These are phyloP conservation scores for Bos taurus DNA, from an alignment of 2,113 vertebrate species.

Conservation along the genomic window DNA sequence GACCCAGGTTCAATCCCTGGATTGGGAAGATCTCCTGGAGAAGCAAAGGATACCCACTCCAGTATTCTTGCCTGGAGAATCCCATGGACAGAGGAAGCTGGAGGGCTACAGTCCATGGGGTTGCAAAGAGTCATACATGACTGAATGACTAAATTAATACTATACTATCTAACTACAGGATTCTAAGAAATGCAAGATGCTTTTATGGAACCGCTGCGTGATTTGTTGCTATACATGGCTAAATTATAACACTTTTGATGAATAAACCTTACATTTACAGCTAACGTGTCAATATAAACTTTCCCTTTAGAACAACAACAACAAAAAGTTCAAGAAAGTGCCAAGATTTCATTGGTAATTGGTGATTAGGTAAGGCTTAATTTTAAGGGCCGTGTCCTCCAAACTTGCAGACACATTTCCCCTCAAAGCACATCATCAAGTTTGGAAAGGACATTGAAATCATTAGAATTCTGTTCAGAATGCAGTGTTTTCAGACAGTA, in stretches of 20 bases:
- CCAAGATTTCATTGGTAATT: neutral
- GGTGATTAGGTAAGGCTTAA: neutral
- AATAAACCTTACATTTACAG: neutral
- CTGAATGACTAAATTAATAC: neutral
- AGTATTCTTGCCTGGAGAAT: neutral
- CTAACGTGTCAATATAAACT: neutral
- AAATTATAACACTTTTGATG: neutral
- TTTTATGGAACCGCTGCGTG: neutral
- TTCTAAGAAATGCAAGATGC: neutral
- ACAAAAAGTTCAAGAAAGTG: neutral
- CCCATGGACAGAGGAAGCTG: neutral
- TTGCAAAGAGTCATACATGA: neutral
- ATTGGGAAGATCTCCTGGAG: neutral
- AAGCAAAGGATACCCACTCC: neutral
- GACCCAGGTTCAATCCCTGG: neutral
- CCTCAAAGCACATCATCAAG: neutral
- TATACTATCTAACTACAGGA: neutral
- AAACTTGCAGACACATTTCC: neutral
- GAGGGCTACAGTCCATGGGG: neutral
- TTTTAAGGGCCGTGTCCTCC: neutral
- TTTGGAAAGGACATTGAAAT: neutral
- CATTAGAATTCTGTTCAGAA: neutral
- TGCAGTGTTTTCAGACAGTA: neutral
- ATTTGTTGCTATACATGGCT: neutral
- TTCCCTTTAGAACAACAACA: neutral